A percentile compares a stretch with the other conserved stretches of the same genome.
These are phyloP conservation scores for Zele albiditarsus DNA, from an alignment of 2,888 invertebrate species.

Conservation along the genomic window DNA sequence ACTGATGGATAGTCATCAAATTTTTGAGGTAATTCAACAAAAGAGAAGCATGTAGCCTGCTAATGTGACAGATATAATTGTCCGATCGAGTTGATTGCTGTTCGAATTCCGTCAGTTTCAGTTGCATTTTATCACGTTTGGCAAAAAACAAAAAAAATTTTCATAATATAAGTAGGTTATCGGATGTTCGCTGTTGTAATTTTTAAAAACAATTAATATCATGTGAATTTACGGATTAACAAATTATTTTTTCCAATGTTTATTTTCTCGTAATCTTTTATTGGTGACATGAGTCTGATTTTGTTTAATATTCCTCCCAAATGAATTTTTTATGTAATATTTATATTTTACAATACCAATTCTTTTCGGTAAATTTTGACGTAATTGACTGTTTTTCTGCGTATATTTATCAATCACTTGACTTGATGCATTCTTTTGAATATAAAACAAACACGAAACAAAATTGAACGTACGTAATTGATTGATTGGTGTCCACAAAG, in stretches of 20 bases:
- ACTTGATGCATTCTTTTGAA: background rate
- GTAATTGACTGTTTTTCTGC: background rate
- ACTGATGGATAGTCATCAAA: slow-evolving; percentile 37
- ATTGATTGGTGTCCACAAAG: slow-evolving; percentile 68
- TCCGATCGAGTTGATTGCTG: slow-evolving; percentile 44
- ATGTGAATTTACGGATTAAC: background rate
- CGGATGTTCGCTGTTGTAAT: background rate
- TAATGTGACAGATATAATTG: slow-evolving; percentile 48
- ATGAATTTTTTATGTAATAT: background rate
- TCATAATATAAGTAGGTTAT: background rate
- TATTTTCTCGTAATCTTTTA: too few relatives aligned
- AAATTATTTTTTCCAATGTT: too few relatives aligned
- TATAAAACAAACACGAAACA: background rate
- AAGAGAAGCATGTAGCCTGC: slow-evolving; percentile 50
- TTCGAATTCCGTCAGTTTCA: slow-evolving; percentile 40
- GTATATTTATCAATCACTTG: background rate
- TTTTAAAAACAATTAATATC: background rate
- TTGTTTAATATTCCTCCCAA: background rate
- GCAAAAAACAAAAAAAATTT: background rate
- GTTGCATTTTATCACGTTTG: background rate
- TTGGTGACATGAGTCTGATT: background rate
- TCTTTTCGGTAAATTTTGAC: slow-evolving; percentile 1
- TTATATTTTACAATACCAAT: background rate
- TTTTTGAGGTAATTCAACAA: slow-evolving; percentile 46
- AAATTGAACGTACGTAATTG: background rate